Percentiles rank a stretch among this genome's conserved stretches.
Conservation (phyloP, 1,140 invertebrate genomes). For the Aphis craccivora region DNA sequence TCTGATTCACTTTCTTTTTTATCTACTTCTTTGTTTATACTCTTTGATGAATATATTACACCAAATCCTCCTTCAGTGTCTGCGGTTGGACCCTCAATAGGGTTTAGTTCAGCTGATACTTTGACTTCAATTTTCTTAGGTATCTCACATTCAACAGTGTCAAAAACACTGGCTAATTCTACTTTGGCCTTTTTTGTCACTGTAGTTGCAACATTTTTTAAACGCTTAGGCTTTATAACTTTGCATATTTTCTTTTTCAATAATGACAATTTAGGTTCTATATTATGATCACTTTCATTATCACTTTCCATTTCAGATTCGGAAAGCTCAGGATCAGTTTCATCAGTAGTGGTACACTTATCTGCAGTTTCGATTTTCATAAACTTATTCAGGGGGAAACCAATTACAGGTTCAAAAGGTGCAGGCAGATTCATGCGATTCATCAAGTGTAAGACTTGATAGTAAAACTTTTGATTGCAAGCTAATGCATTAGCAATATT, state of each 20-base stretch:
- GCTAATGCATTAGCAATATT: constrained; percentile 82
- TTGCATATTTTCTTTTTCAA: constrained; percentile 60
- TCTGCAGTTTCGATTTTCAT: constrained; percentile 61
- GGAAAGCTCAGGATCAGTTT: constrained; percentile 27
- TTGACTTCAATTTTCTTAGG: constrained; percentile 74
- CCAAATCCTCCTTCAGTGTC: constrained; percentile 65
- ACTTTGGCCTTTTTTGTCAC: constrained; percentile 24
- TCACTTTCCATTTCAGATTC: constrained; percentile 85
- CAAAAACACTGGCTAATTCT: constrained; percentile 52
- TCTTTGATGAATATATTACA: constrained; percentile 64
- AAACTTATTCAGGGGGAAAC: neutral
- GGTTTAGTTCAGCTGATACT: constrained; percentile 64
- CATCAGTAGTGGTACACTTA: constrained; percentile 57
- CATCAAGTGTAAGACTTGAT: constrained; percentile 87
- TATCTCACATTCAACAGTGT: constrained; percentile 66
- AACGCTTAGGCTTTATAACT: constrained; percentile 13
- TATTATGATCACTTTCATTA: constrained; percentile 68
- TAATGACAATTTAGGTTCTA: constrained; percentile 68
- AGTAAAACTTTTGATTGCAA: constrained; percentile 81
- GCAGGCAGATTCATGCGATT: constrained; percentile 91
- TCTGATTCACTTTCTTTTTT: constrained; percentile 60
- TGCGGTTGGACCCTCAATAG: constrained; percentile 53
- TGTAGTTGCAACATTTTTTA: constrained; percentile 10
- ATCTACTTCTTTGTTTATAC: constrained; percentile 63
- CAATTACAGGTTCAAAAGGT: constrained; percentile 73